Conservation (phyloP, 1,140 invertebrate species). For the Caenorhabditis briggsae region DNA sequence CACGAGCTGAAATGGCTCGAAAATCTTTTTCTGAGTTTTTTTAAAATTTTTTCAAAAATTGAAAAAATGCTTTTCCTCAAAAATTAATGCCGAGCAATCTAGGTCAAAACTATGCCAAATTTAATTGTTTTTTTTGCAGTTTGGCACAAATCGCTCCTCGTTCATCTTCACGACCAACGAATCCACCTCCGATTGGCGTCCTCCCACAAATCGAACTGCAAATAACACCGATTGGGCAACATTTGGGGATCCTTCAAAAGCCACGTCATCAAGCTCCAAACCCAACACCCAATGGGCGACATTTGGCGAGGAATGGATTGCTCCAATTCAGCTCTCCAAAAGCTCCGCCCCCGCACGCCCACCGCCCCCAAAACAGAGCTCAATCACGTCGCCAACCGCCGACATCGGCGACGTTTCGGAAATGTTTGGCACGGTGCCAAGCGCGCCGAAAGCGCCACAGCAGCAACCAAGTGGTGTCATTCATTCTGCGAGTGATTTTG, state of each 20-base stretch:
- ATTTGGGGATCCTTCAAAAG: background rate
- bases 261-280: conserved; percentile 3
- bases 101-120: too few species aligned
- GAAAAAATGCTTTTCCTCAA: too few species aligned
- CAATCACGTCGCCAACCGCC: background rate
- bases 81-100: too few species aligned
- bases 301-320: conserved; percentile 60
- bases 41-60: too few species aligned
- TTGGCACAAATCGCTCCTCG: conserved; percentile 5
- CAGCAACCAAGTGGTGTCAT: conserved; percentile 24
- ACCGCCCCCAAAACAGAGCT: conserved; percentile 60
- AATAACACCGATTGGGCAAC: conserved; percentile 15
- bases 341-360: conserved; percentile 59
- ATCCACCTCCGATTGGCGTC: conserved; percentile 37
- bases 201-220: background rate
- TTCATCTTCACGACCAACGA: background rate
- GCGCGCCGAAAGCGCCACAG: background rate
- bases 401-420: background rate
- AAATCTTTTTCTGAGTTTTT: too few species aligned
- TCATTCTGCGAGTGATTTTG: conserved; percentile 11
- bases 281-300: conserved; percentile 53
- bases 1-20: too few species aligned
- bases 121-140: conserved; percentile 47
- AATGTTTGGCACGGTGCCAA: conserved; percentile 18
- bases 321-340: conserved; percentile 31